These are phyloP conservation scores for Pseudobourletiella spinata DNA, from an alignment of 1,140 invertebrate species.

Conservation along the genomic window DNA sequence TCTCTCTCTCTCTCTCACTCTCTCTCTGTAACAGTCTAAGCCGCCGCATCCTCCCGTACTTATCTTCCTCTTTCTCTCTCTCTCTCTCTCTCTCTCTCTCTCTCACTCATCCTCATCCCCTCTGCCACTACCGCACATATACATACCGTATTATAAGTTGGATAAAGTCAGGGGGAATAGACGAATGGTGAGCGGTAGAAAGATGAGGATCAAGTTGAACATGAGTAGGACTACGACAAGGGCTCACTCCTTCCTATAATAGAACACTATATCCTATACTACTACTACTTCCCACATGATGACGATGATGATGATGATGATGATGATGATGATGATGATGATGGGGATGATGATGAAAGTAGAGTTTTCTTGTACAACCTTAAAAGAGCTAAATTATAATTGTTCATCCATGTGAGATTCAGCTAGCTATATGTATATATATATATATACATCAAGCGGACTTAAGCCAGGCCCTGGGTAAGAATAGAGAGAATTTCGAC, in stretches of 20 bases:
- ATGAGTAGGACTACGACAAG: no score
- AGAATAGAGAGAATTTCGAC: slow-evolving; percentile 17
- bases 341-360: slow-evolving; percentile 14
- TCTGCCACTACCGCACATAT: neutral
- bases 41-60: no score
- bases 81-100: neutral
- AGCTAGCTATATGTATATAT: no score
- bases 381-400: neutral
- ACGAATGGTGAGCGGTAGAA: neutral
- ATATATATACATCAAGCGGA: no score
- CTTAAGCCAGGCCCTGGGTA: no score
- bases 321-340: no score
- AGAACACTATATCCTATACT: no score
- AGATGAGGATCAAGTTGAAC: slow-evolving; percentile 14
- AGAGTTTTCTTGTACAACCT: neutral
- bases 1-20: no score
- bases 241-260: no score
- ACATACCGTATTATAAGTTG: slow-evolving; percentile 9
- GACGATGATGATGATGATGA: no score
- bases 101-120: neutral
- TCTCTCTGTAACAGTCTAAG: neutral
- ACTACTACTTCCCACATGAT: no score
- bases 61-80: no score
- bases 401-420: neutral
- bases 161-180: slow-evolving; percentile 14